Conservation (phyloP, 2,888 invertebrate genomes). For the Melanchra persicariae region DNA sequence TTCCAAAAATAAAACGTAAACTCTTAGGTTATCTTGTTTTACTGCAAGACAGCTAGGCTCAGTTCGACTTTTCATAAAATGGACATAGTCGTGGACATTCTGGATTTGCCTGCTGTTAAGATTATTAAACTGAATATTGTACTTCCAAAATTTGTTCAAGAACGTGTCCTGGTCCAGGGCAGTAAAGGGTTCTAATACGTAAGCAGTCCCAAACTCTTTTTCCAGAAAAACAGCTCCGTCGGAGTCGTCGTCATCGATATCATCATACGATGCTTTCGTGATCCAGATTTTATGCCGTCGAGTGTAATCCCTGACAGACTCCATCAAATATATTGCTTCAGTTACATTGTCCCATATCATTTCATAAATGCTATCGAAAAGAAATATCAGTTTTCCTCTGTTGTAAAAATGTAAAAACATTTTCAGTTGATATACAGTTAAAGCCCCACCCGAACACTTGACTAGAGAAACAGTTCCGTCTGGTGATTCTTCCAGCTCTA, state of each 20-base stretch:
- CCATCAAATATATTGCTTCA: constrained; percentile 8
- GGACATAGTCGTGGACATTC: background rate
- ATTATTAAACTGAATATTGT: constrained; percentile 36
- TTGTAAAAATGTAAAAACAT: constrained; percentile 46
- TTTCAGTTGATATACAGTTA: constrained; percentile 24
- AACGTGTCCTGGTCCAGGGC: constrained; percentile 25
- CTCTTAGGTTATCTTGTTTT: constrained; percentile 3
- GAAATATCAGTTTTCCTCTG: constrained; percentile 22
- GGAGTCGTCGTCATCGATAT: background rate
- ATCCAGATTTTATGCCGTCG: constrained; percentile 55
- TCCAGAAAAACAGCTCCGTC: background rate
- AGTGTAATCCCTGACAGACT: constrained; percentile 12
- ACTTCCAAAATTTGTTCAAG: constrained; percentile 40
- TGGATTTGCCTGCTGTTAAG: constrained; percentile 12
- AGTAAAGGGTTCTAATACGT: constrained; percentile 37
- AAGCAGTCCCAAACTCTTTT: background rate
- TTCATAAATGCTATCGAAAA: constrained; percentile 28
- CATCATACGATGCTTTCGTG: constrained; percentile 33
- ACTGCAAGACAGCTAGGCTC: background rate
- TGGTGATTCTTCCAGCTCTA: constrained; percentile 5
- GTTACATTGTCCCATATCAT: background rate
- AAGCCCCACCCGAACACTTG: background rate
- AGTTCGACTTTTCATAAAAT: background rate
- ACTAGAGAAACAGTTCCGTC: background rate
- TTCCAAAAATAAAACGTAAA: constrained; percentile 13